Conservation (phyloP, 2,113 vertebrate species). For the Falcunculus frontatus region DNA sequence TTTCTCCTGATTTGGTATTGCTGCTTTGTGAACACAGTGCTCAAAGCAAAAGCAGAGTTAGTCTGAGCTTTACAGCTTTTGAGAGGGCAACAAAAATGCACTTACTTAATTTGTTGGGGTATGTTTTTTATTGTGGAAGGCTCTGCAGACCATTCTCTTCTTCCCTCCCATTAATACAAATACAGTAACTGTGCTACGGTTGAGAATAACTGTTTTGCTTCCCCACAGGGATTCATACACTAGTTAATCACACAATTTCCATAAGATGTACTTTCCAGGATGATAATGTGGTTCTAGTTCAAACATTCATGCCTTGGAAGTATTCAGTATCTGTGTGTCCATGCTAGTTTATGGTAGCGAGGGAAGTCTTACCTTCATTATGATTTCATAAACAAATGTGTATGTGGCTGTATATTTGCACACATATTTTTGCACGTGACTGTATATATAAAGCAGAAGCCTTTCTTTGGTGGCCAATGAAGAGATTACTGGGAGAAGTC, state of each 20-base stretch:
- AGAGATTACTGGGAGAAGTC: background rate
- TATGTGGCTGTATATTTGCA: background rate
- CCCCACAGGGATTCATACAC: background rate
- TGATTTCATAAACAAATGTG: background rate
- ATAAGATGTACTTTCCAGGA: background rate
- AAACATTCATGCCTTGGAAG: background rate
- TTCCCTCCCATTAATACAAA: background rate
- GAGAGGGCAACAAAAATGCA: background rate
- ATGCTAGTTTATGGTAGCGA: background rate
- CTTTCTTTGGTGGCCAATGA: background rate
- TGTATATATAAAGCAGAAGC: background rate
- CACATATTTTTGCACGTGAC: fast-evolving
- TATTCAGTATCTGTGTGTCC: background rate
- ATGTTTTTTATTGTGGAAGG: background rate
- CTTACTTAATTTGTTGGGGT: background rate
- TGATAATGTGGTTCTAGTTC: background rate
- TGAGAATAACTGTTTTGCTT: background rate
- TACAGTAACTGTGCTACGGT: background rate
- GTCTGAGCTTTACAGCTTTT: background rate
- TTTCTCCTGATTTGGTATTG: background rate
- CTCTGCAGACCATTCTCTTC: background rate
- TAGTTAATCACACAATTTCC: background rate
- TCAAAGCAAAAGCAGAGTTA: background rate
- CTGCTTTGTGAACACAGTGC: background rate
- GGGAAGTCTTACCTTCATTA: background rate